Evolutionary conservation across 1,140 invertebrate genomes (phyloP), one percentile per base, ranked within the genome.

Genomic region (Eriocheir sinensis): DNA sequence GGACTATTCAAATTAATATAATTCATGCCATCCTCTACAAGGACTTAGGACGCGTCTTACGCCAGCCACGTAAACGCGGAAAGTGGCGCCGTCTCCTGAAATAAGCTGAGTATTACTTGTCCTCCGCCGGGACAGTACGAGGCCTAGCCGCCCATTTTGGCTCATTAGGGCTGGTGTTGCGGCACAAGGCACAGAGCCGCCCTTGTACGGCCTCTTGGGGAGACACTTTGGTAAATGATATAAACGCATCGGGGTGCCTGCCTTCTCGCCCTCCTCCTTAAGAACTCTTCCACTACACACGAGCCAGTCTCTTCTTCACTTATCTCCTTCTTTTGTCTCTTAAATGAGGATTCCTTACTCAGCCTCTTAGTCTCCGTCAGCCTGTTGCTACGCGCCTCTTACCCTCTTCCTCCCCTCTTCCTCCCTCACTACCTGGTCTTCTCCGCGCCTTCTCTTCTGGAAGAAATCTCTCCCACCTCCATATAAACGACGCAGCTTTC

Each of bases 401-500:
- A 32, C 89, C 89, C 53, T 48, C 48, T 60, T 79, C 72, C 38
- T 27, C 79, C 34, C n/a, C 53, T 15, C 90, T 38, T n/a, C 89
- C 53, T 38, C 27, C 34, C 72, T 80, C 60, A 3, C 30, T 41
- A 44, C 36, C 60, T 32, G 34, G 21, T n/a, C 27, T 44, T 40
- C 32, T 44, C 40, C 38, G 36, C 86, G 36, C 34, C n/a, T 44
- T 89, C 38, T 89, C 86, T 89, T 44, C 40, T 44, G n/a, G 27
- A 44, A 30, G 44, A 89, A 89, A 38, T 41, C 38, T 40, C 88
- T 40, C 88, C 44, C 30, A 53, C 44, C 41, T 89, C 34, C 44
- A 30, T 89, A 89, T 89, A 89, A 53, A 89, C 38, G 88, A 32
- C 44, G 34, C 41, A 89, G 41, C 27, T 53, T 53, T 12, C 88